phyloP scores from a whole-genome alignment of 2,888 invertebrate species.

The Macrophya alboannulata region DNA sequence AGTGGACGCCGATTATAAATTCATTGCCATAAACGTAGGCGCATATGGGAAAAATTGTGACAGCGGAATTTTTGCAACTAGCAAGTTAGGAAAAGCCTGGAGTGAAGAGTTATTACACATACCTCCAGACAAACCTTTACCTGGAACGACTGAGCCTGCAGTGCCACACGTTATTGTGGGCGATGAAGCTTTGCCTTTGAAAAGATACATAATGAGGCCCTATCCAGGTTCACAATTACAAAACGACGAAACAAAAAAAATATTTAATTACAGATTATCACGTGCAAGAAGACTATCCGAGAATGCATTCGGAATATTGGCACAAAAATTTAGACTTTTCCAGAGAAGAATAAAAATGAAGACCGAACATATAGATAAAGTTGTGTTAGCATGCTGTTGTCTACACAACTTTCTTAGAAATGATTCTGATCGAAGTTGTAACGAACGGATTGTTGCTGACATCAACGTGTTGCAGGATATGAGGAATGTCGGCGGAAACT shows the following conservation, averaged over 20 bases:
- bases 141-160: too few species aligned
- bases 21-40: conserved; percentile 64
- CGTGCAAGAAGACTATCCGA: conserved; percentile 20
- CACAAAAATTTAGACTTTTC: conserved; percentile 38
- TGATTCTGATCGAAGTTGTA: background rate
- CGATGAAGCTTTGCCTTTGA: conserved; percentile 66
- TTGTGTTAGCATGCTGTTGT: conserved; percentile 31
- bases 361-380: conserved; percentile 18
- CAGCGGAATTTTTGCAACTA: conserved; percentile 64
- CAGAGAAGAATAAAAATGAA: conserved; percentile 45
- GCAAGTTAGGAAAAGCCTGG: too few species aligned
- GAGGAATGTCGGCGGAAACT: background rate
- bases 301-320: conserved; percentile 37
- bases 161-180: conserved; percentile 68
- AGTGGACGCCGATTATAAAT: conserved; percentile 64
- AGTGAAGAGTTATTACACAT: too few species aligned
- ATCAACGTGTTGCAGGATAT: background rate
- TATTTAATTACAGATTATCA: conserved; percentile 29
- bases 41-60: conserved; percentile 66
- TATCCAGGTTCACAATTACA: conserved; percentile 21
- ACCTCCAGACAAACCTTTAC: too few species aligned
- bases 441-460: too few species aligned
- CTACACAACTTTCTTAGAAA: conserved; percentile 42
- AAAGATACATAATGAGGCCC: conserved; percentile 46
- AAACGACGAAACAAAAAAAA: conserved; percentile 20